Conservation (phyloP, 2,113 vertebrate species). For the Tachuris rubrigastra region DNA sequence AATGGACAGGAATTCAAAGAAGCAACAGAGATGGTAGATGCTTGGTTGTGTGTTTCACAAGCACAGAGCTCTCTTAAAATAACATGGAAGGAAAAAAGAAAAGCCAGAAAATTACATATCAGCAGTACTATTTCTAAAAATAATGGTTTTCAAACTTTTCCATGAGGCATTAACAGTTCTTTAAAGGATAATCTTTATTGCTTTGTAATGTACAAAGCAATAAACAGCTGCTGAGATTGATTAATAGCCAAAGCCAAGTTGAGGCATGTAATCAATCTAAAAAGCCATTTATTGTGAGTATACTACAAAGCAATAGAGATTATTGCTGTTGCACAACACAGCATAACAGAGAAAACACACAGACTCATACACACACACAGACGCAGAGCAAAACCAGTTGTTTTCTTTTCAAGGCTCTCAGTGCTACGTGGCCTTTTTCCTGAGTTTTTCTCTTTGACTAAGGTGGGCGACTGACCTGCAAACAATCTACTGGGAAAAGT, state of each 20-base stretch:
- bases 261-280: conserved; percentile 69
- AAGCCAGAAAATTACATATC: conserved; percentile 53
- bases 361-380: background rate
- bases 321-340: conserved; percentile 61
- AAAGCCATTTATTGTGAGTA: conserved; percentile 52
- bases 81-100: background rate
- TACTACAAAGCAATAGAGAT: conserved; percentile 63
- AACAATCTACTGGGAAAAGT: background rate
- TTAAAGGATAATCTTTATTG: conserved; percentile 68
- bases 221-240: conserved; percentile 69
- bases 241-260: conserved; percentile 68
- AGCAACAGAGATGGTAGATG: conserved; percentile 18
- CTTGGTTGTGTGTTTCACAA: background rate
- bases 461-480: background rate
- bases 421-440: background rate
- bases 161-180: conserved; percentile 59
- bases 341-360: background rate
- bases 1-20: background rate
- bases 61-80: conserved; percentile 9
- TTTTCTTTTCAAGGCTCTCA: background rate
- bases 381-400: background rate
- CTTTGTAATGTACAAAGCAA: conserved; percentile 67
- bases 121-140: conserved; percentile 53
- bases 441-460: background rate
- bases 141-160: conserved; percentile 65